These are phyloP conservation scores for Erythrocercus mccallii DNA, from an alignment of 2,113 vertebrate genomes.

Conservation along the genomic window DNA sequence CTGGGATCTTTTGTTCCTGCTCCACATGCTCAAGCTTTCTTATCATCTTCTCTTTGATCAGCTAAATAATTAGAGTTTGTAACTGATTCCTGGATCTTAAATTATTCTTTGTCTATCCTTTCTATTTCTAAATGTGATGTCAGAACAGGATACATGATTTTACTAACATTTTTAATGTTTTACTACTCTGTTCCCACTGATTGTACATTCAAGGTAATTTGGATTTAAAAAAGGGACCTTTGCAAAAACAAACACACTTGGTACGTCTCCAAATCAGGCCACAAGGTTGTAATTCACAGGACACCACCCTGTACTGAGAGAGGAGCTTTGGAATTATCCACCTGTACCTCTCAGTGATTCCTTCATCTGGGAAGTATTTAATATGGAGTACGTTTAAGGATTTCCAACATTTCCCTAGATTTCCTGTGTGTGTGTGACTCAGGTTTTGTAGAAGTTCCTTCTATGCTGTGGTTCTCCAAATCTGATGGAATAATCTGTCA, in stretches of 20 bases:
- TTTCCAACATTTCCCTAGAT: neutral
- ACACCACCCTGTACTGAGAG: neutral
- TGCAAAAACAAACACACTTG: neutral
- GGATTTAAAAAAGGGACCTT: neutral
- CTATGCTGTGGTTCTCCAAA: neutral
- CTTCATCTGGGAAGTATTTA: neutral
- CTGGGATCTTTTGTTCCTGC: neutral
- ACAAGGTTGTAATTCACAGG: neutral
- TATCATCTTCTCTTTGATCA: neutral
- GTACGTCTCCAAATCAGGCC: neutral
- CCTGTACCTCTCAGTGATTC: rapidly evolving
- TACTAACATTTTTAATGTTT: neutral
- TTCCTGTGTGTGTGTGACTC: rapidly evolving
- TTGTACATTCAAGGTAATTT: neutral
- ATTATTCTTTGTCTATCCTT: neutral
- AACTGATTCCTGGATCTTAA: neutral
- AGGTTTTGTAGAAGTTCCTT: neutral
- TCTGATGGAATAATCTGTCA: neutral
- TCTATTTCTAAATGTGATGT: neutral
- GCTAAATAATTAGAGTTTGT: neutral
- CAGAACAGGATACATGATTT: neutral
- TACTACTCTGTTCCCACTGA: neutral
- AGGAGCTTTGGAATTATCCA: neutral
- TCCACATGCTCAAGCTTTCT: neutral
- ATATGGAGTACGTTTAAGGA: neutral